A percentile compares a stretch with the other conserved stretches of the same genome.
These are phyloP conservation scores for Gorsachius goisagi DNA, from an alignment of 2,113 vertebrate species.

Conservation along the genomic window DNA sequence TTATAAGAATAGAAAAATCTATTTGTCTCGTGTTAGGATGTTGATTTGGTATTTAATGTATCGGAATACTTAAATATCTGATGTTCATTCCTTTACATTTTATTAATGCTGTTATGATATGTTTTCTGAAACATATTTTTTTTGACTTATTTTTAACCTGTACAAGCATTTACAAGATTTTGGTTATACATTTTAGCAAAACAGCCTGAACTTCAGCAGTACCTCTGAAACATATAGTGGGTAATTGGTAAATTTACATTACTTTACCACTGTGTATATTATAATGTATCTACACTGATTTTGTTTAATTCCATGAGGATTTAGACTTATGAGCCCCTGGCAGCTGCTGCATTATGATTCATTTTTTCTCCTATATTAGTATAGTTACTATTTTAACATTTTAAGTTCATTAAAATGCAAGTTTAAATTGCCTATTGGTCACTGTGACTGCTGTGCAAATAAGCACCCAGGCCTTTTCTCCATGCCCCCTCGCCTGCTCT, in stretches of 20 bases:
- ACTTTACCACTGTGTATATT: background rate
- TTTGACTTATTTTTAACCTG: background rate
- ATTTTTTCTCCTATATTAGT: background rate
- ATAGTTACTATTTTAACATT: background rate
- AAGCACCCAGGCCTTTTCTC: background rate
- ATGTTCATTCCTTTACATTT: background rate
- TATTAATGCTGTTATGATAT: background rate
- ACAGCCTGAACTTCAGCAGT: background rate
- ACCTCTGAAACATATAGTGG: background rate
- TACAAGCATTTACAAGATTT: background rate
- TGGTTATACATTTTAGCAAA: background rate
- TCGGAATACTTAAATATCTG: background rate
- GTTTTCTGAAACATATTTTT: background rate
- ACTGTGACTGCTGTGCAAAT: background rate
- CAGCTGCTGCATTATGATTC: background rate
- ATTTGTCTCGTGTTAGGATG: background rate
- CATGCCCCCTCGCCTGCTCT: rapidly evolving
- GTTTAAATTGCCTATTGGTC: background rate
- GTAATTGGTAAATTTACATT: background rate
- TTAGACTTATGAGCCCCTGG: background rate
- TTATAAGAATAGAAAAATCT: background rate
- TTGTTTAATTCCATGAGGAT: background rate
- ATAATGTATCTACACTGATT: background rate
- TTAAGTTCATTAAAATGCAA: background rate
- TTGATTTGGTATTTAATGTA: background rate